Evolutionary conservation across 2,888 invertebrate species (phyloP).

Genomic region (Agrypnus murinus): DNA sequence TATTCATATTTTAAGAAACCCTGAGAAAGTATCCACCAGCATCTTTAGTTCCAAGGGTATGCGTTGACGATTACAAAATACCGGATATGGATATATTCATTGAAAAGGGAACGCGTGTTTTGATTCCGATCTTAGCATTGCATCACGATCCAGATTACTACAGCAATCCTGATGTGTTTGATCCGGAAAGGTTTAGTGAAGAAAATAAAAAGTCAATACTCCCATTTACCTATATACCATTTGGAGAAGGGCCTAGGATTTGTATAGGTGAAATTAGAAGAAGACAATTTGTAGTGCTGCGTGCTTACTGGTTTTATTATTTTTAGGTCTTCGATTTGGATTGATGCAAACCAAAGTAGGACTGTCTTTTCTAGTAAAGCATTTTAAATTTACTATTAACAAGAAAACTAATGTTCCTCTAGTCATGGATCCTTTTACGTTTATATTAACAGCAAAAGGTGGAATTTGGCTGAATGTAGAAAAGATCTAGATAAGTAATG

Average conservation of each 20-base stretch:
- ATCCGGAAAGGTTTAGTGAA: conserved; percentile 48
- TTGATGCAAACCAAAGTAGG: conserved; percentile 54
- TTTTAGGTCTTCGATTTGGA: conserved; percentile 54
- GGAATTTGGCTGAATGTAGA: background rate
- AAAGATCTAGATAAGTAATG: background rate
- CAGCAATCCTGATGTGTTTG: conserved; percentile 42
- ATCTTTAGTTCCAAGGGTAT: conserved; percentile 54
- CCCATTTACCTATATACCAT: conserved; percentile 57
- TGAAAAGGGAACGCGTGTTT: conserved; percentile 1
- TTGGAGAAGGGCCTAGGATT: conserved; percentile 63
- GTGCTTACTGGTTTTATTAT: background rate
- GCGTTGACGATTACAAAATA: conserved; percentile 59
- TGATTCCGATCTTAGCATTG: conserved; percentile 15
- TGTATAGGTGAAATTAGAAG: conserved; percentile 63
- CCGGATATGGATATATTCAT: conserved; percentile 39
- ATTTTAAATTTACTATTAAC: conserved; percentile 46
- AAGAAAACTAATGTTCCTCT: conserved; percentile 33
- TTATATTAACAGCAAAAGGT: background rate
- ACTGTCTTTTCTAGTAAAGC: conserved; percentile 43
- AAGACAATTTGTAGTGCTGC: too few species aligned
- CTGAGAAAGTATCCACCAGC: conserved; percentile 66
- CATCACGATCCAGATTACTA: conserved; percentile 46
- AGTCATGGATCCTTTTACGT: background rate
- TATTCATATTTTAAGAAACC: conserved; percentile 67
- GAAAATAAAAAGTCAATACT: conserved; percentile 11